Evolutionary conservation across 2,113 vertebrate species (phyloP).

Genomic region (Argyrosomus japonicus): DNA sequence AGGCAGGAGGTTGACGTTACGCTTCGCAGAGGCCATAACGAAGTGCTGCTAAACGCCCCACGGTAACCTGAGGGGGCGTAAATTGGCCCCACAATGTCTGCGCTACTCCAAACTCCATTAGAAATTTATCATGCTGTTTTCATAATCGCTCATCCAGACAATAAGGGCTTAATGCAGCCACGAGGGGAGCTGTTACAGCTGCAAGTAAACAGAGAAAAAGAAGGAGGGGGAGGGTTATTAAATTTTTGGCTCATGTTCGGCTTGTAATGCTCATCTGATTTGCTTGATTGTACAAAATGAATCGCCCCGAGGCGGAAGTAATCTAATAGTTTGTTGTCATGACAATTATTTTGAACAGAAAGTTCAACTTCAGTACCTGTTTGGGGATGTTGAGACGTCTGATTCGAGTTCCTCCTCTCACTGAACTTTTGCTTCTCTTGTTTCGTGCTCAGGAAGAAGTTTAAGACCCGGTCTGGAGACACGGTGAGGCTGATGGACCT

Average conservation of each 20-base stretch:
- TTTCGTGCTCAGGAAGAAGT: slow-evolving; percentile 91
- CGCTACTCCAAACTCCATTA: slow-evolving; percentile 53
- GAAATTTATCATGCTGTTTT: slow-evolving; percentile 63
- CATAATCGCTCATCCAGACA: slow-evolving; percentile 65
- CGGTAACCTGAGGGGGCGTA: slow-evolving; percentile 43
- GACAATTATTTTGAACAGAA: background rate
- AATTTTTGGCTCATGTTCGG: slow-evolving; percentile 41
- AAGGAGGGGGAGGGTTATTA: slow-evolving; percentile 33
- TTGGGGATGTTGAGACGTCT: background rate
- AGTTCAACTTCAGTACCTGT: background rate
- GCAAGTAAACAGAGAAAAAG: slow-evolving; percentile 33
- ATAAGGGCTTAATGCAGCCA: slow-evolving; percentile 53
- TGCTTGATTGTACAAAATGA: slow-evolving; percentile 42
- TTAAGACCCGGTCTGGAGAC: slow-evolving; percentile 97
- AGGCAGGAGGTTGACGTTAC: slow-evolving; percentile 8
- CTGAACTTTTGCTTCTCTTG: background rate
- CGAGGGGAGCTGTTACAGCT: slow-evolving; percentile 42
- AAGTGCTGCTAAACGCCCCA: slow-evolving; percentile 51
- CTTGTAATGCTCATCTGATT: slow-evolving; percentile 51
- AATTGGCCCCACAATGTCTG: slow-evolving; percentile 31
- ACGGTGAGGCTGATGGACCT: slow-evolving; percentile 94
- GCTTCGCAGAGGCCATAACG: slow-evolving; percentile 37
- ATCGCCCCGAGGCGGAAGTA: slow-evolving; percentile 12
- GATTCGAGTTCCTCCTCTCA: background rate
- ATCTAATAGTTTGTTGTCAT: slow-evolving; percentile 12